phyloP scores from a whole-genome alignment of 2,113 vertebrate species.

The Alouatta palliata region DNA sequence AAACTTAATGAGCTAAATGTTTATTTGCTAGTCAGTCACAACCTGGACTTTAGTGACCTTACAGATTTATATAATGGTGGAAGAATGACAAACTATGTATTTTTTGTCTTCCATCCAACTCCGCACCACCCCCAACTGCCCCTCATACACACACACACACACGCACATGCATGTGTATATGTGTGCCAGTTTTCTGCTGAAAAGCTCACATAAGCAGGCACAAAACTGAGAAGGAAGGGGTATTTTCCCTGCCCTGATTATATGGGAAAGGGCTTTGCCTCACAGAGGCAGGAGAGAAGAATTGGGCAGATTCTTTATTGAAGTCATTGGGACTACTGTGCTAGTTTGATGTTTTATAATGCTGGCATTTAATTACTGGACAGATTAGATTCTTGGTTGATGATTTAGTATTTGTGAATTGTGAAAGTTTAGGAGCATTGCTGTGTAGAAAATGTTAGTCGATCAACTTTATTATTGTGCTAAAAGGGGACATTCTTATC shows the following conservation, averaged over 20 bases:
- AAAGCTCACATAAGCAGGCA: neutral
- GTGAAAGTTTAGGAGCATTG: conserved; percentile 74
- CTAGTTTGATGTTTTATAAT: conserved; percentile 59
- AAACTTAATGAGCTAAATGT: conserved; percentile 32
- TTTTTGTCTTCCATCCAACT: neutral
- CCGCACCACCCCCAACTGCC: neutral
- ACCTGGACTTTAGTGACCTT: neutral
- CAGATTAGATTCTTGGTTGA: conserved; percentile 72
- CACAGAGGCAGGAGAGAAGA: conserved; percentile 10
- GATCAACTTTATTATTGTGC: conserved; percentile 53
- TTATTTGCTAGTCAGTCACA: neutral
- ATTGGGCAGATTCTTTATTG: conserved; percentile 39
- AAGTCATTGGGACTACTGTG: conserved; percentile 75
- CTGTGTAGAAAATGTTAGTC: conserved; percentile 75
- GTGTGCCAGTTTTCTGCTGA: neutral
- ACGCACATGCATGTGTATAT: no score
- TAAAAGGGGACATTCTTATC: conserved; percentile 1
- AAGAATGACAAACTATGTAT: neutral
- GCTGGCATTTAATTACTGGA: conserved; percentile 75
- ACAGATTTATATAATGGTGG: neutral
- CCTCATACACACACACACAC: neutral
- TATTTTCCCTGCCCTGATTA: conserved; percentile 6
- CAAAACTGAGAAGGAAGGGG: neutral
- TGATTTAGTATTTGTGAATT: conserved; percentile 68
- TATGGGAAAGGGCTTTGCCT: neutral